Evolutionary conservation across 2,113 vertebrate genomes (phyloP), one percentile per base, ranked within the genome.

Genomic region (Muntiacus reevesi): DNA sequence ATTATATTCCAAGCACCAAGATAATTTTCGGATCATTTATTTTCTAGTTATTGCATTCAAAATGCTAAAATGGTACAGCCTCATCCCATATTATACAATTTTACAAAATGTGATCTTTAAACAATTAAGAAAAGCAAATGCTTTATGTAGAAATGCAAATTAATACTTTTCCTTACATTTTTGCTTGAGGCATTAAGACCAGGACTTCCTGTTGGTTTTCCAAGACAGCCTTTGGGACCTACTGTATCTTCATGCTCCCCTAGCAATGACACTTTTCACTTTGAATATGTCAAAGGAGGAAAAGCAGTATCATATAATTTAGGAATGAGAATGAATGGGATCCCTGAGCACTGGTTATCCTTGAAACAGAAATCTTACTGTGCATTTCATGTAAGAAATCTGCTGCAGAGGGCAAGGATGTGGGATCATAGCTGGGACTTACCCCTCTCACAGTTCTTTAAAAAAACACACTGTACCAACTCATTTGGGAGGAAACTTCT

Each of bases 281-380:
- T 90, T 94, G 91, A 97, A 94, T 54, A 87, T 93, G 79, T 97
- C 96, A 92, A 74, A 92, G 0, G 3, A 93, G 47, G 86, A 96
- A 95, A 91, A 97, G 83, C 93, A 94, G 93, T 54, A 84, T 84
- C 91, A 84, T 86, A 91, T 95, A 91, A 96, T 97, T 98, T 94
- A 96, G 52, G 64, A 93, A 86, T 96, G 91, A 95, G 47, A 97
- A 94, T 95, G 71, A 95, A 96, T 92, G 74, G 0, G 40, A 87
- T 62, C 83, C 23, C 82, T 94, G 82, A 95, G 54, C 64, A 36
- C 57, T 67, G 83, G 96, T 94, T 91, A 97, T 89, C 91, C 95
- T 96, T 97, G 97, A 97, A 89, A 95, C 94, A 87, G 95, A 94
- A 97, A 95, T 62, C 40, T 19, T 86, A 92, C 74, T 97, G 92